Evolutionary conservation across 2,797 vertebrate genomes (phyloP).

Genomic region (Chrosomus eos): DNA sequence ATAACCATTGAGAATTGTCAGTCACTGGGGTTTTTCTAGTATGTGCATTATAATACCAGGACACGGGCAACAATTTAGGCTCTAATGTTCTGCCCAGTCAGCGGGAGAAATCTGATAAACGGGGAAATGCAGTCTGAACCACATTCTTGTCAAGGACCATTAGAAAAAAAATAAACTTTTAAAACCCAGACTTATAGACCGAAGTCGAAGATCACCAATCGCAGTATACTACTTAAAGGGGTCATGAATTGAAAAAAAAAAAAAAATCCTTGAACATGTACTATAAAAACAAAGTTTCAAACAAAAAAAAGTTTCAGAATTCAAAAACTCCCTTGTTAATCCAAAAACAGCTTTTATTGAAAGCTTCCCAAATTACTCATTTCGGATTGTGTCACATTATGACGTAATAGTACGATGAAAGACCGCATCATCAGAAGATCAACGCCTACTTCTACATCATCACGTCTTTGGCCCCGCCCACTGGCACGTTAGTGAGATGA

Average conservation of each 20-base stretch:
- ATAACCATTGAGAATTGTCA: background rate
- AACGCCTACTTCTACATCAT: background rate
- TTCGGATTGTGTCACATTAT: background rate
- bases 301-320: background rate
- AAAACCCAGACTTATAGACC: background rate
- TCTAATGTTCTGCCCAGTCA: background rate
- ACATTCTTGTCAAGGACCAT: background rate
- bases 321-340: background rate
- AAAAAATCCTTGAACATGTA: background rate
- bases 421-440: background rate
- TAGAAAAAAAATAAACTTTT: background rate
- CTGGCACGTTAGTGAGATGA: background rate
- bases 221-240: background rate
- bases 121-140: background rate
- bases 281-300: background rate
- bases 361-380: background rate
- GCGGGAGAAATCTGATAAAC: constrained; percentile 22
- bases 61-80: background rate
- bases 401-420: background rate
- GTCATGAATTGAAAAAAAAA: background rate
- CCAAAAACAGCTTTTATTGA: background rate
- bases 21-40: background rate
- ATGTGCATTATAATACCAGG: background rate
- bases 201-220: background rate
- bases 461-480: background rate